These are phyloP conservation scores for Apeltes quadracus DNA, from an alignment of 2,113 vertebrate species.

Conservation along the genomic window DNA sequence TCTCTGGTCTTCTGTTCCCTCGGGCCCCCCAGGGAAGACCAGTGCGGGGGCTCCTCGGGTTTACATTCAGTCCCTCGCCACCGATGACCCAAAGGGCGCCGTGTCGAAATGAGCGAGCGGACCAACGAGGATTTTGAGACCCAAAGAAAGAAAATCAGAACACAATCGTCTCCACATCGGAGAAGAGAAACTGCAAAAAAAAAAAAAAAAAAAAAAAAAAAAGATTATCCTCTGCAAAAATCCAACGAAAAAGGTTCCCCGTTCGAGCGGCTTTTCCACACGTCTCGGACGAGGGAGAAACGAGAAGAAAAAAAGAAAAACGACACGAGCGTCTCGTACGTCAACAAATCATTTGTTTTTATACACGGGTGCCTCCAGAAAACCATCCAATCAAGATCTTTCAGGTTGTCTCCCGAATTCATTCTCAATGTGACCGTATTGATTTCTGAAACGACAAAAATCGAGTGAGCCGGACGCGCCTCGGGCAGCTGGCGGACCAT, in stretches of 20 bases:
- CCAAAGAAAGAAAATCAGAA: conserved; percentile 33
- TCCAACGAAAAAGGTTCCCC: conserved; percentile 45
- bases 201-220: conserved; percentile 18
- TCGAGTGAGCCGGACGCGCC: conserved; percentile 49
- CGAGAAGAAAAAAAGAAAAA: conserved; percentile 20
- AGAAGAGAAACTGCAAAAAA: conserved; percentile 7
- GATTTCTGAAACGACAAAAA: conserved; percentile 63
- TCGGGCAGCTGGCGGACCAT: conserved; percentile 66
- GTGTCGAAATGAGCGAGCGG: conserved; percentile 41
- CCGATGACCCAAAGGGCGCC: conserved; percentile 46
- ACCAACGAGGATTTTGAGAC: conserved; percentile 13
- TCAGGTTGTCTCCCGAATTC: conserved; percentile 46
- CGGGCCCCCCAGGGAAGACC: conserved; percentile 34
- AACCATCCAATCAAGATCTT: conserved; percentile 58
- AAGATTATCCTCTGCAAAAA: conserved; percentile 50
- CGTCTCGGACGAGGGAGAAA: conserved; percentile 9
- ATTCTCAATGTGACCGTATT: conserved; percentile 55
- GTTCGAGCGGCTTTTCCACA: conserved; percentile 26
- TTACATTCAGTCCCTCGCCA: conserved; percentile 73
- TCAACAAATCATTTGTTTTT: conserved; percentile 45
- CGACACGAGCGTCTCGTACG: conserved; percentile 64
- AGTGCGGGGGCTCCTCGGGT: conserved; percentile 51
- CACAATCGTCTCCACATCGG: neutral
- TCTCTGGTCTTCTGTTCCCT: conserved; percentile 46
- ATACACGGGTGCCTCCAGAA: conserved; percentile 44